phyloP scores from a whole-genome alignment of 2,797 vertebrate genomes.

The Pangasius larnaudii region DNA sequence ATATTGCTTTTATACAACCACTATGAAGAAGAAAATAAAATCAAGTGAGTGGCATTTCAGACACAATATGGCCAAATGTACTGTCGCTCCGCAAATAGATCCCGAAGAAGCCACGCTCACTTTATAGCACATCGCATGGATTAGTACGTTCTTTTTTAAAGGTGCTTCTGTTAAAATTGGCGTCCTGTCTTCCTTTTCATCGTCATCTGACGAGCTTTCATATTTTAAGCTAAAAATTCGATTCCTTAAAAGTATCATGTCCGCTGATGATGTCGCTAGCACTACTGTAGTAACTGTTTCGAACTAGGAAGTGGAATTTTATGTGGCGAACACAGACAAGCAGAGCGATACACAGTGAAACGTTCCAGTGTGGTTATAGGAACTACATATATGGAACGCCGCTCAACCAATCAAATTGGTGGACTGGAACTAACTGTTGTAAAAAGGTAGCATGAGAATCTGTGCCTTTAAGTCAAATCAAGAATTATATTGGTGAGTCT shows the following conservation, averaged over 20 bases:
- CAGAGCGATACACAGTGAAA: not conserved
- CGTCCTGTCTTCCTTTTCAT: not conserved
- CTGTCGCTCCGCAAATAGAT: not conserved
- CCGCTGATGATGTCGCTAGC: too few relatives aligned
- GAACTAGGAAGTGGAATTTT: too few relatives aligned
- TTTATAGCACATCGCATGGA: not conserved
- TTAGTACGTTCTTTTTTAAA: not conserved
- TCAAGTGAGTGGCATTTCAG: not conserved
- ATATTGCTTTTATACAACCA: not conserved
- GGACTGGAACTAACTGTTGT: not conserved
- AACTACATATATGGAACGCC: not conserved
- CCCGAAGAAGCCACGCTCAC: not conserved
- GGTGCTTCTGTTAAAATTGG: not conserved
- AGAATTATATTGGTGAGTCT: not conserved
- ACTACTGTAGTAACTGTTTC: too few relatives aligned
- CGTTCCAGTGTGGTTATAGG: not conserved
- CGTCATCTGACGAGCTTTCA: not conserved
- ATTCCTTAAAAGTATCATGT: too few relatives aligned
- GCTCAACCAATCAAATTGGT: not conserved
- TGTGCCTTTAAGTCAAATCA: too few relatives aligned
- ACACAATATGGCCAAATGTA: not conserved
- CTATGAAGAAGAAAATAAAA: not conserved
- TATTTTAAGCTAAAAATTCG: not conserved
- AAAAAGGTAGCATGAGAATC: not conserved
- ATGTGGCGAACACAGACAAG: not conserved